phyloP scores from a whole-genome alignment of 1,140 invertebrate species.

The Calephelis virginiensis region DNA sequence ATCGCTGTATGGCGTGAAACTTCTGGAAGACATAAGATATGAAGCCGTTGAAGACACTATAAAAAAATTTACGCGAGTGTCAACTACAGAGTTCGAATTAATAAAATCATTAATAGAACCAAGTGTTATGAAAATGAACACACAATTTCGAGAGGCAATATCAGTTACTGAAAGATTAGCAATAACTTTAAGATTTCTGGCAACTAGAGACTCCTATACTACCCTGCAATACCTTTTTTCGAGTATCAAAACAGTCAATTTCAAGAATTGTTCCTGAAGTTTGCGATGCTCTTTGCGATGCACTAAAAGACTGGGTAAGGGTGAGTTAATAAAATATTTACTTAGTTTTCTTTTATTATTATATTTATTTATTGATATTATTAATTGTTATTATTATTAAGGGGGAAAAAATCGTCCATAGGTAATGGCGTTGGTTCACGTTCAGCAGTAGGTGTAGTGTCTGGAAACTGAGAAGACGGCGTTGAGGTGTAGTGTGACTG shows the following conservation, averaged over 20 bases:
- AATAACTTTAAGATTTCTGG: constrained; percentile 19
- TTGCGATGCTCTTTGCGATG: not conserved
- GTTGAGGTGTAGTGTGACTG: no score
- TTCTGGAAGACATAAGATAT: constrained; percentile 16
- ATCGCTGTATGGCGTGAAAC: constrained; percentile 20
- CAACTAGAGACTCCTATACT: not conserved
- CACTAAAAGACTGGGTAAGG: no score
- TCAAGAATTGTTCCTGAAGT: no score
- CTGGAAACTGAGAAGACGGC: no score
- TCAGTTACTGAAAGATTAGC: constrained; percentile 13
- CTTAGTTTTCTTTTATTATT: no score
- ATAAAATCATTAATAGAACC: constrained; percentile 12
- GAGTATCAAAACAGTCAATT: no score
- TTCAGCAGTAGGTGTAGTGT: no score
- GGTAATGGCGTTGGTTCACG: no score
- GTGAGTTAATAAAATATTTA: no score
- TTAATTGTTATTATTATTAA: no score
- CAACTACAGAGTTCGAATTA: constrained; percentile 16
- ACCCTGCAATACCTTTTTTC: not conserved
- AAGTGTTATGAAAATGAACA: not conserved
- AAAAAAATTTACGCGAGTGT: constrained; percentile 20
- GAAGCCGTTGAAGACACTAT: constrained; percentile 19
- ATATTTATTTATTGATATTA: no score
- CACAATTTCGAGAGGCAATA: constrained; percentile 9
- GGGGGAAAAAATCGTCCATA: no score